Evolutionary conservation across 2,113 vertebrate species (phyloP).

Genomic region (Petromus typicus): DNA sequence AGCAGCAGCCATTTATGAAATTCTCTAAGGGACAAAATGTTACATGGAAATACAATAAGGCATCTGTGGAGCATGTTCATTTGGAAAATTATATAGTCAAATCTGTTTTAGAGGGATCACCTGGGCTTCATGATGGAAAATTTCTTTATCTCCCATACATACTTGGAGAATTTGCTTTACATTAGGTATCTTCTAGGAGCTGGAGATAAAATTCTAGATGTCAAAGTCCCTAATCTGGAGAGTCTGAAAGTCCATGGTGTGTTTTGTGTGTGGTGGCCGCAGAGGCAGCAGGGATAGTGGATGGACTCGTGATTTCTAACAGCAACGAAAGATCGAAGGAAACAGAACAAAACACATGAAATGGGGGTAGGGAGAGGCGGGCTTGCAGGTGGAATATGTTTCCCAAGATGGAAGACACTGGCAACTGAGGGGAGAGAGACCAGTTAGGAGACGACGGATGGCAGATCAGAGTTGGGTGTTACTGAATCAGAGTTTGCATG

Average conservation of each 20-base stretch:
- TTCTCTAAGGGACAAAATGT: not conserved
- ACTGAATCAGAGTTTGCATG: not conserved
- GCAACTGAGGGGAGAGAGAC: not conserved
- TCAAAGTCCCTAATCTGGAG: not conserved
- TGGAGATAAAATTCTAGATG: not conserved
- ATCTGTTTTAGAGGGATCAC: conserved; percentile 32
- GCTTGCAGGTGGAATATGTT: not conserved
- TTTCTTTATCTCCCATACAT: not conserved
- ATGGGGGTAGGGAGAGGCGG: not conserved
- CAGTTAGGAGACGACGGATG: not conserved
- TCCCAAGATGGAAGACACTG: not conserved
- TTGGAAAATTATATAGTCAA: conserved; percentile 3
- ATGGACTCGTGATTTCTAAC: not conserved
- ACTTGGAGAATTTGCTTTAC: not conserved
- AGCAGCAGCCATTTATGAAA: not conserved
- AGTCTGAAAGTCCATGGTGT: not conserved
- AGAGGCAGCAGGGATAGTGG: not conserved
- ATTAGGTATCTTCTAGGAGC: not conserved
- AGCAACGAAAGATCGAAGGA: not conserved
- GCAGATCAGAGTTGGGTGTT: not conserved
- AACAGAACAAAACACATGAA: not conserved
- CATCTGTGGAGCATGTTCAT: not conserved
- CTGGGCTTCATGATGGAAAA: conserved; percentile 7
- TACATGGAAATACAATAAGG: not conserved
- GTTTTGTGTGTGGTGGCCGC: not conserved